Base-by-base conservation (phyloP, 1,140 invertebrate species). In the Sinella curviseta region DNA sequence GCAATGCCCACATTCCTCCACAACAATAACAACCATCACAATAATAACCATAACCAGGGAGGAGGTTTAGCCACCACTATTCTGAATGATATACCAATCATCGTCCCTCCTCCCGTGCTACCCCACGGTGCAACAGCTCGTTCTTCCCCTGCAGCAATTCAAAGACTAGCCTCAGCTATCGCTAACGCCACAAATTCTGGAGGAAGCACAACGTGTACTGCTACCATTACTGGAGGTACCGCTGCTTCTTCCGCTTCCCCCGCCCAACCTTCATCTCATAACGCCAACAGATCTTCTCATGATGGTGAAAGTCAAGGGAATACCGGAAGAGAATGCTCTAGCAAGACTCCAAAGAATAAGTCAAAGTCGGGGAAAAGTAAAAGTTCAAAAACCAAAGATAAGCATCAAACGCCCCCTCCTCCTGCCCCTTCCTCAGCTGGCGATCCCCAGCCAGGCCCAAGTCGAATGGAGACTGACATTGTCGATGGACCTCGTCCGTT, bases 381-480 rank as follows among this genome's bases (percentile, higher is more conserved):
- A 70, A 31, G 28, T 70, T 31, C 65, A 33, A 70, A 70, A 70
- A 31, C 3, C 31, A 30, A 70, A 12, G 26, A 70, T 30, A 70
- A 33, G 12, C 28, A 70, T 30, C 8, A 33, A 31, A 70, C 57
- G 3, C 57, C 57, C 3, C 16, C 57, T 16, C 57, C 57, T 8
- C 57, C 16, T 16, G 39, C 39, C 8, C 39, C 39, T 12, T 17
- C 57, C 24, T 65, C 57, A 65, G 57, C 57, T 8, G 24, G 24
- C 24, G 78, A 79, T 12, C 78, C 78, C 34, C 73, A 48, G 36
- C 39, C 73, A 26, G 78, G 78, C 26, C 70, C 78, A 34, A 79
- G 78, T 60, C 33, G 65, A 30, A 1, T 30, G 17, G 57, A 79
- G 74, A 78, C 70, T 78, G 77, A 78, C 26, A 14, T 33, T 3